Evolutionary conservation across 1,140 invertebrate genomes (phyloP).

Genomic region (Drosophila athabasca): DNA sequence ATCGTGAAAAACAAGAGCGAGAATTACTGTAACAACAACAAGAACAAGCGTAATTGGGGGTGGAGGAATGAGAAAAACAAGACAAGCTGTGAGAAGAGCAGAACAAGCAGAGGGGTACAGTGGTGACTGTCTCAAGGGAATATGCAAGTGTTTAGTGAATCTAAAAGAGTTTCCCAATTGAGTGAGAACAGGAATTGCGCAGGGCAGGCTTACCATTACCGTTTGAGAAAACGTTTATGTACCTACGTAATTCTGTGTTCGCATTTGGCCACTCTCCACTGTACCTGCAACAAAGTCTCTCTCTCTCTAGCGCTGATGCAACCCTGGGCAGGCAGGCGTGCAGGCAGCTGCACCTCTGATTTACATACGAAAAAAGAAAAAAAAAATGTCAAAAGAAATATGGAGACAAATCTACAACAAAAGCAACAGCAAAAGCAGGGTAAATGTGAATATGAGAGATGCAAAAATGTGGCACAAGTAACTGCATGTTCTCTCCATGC

Average conservation of each 20-base stretch:
- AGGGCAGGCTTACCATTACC: too few species aligned
- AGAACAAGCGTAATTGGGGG: conserved; percentile 25
- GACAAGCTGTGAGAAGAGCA: conserved; percentile 2
- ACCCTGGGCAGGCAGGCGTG: conserved; percentile 34
- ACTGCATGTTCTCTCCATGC: conserved; percentile 48
- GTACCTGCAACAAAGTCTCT: conserved; percentile 34
- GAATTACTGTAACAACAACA: conserved; percentile 34
- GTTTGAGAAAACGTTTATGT: too few species aligned
- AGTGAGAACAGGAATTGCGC: too few species aligned
- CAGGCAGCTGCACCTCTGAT: conserved; percentile 30
- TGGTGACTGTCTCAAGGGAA: conserved; percentile 4
- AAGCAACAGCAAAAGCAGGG: conserved; percentile 24
- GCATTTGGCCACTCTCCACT: conserved; percentile 4
- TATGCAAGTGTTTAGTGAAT: background rate
- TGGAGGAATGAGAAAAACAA: conserved; percentile 9
- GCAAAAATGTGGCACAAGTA: conserved; percentile 75
- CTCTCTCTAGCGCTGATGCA: conserved; percentile 25
- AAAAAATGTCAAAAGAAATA: conserved; percentile 18
- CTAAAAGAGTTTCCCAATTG: too few species aligned
- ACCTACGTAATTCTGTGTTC: too few species aligned
- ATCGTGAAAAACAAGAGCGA: conserved; percentile 15
- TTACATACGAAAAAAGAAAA: conserved; percentile 43
- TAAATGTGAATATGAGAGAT: conserved; percentile 62
- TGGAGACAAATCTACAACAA: conserved; percentile 23
- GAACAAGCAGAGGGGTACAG: conserved; percentile 9